Evolutionary conservation across 2,888 invertebrate species (phyloP).

Genomic region (Drosophila setosimentum): DNA sequence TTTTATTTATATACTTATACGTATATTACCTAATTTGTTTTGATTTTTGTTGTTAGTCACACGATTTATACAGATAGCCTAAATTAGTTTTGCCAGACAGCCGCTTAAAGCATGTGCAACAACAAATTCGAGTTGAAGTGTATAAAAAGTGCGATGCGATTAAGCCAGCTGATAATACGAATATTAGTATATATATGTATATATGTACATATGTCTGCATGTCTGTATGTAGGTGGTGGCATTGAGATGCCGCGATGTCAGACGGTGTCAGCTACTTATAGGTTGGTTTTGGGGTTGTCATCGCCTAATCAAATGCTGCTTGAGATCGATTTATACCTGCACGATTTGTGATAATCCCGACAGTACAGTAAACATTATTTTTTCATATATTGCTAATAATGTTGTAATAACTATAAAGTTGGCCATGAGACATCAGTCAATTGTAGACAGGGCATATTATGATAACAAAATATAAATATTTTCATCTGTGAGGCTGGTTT

Average conservation of each 20-base stretch:
- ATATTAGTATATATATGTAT: constrained; percentile 10
- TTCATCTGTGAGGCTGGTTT: neutral
- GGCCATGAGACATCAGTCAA: too few species aligned
- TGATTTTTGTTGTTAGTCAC: constrained; percentile 72
- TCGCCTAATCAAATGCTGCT: constrained; percentile 36
- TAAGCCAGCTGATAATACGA: constrained; percentile 49
- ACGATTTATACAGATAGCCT: constrained; percentile 15
- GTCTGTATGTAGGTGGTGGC: constrained; percentile 30
- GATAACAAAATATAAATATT: neutral
- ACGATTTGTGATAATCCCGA: constrained; percentile 17
- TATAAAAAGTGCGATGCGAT: constrained; percentile 60
- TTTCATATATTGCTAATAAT: neutral
- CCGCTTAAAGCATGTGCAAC: constrained; percentile 16
- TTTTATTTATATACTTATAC: neutral
- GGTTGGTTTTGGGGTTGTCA: constrained; percentile 43
- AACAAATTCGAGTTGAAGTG: constrained; percentile 20
- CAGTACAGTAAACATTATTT: neutral
- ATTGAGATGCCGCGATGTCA: constrained; percentile 51
- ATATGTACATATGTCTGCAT: neutral
- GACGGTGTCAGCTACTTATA: constrained; percentile 56
- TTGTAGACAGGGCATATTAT: too few species aligned
- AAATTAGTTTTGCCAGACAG: constrained; percentile 69
- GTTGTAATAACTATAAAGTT: neutral
- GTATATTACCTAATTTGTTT: constrained; percentile 62
- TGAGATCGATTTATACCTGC: constrained; percentile 28